Evolutionary conservation across 2,797 vertebrate genomes (phyloP), one percentile per base, ranked within the genome.

Genomic region (Acrocephalus scirpaceus): DNA sequence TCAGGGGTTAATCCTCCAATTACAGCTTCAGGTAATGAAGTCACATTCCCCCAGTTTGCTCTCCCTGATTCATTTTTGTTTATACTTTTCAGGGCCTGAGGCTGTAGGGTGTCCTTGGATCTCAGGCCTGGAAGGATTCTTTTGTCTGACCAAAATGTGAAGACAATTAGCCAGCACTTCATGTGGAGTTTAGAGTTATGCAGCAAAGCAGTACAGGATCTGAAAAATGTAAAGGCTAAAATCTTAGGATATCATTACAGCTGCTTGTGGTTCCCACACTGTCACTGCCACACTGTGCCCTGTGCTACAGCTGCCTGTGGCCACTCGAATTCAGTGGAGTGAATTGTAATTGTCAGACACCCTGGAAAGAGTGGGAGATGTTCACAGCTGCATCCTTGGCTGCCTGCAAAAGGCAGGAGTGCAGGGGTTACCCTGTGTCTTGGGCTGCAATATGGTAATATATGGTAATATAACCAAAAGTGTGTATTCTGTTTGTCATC

Each of bases 371-470:
- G 38, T 0, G 2, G 36, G 16, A 32, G 51, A 50, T 38, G 7
- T 1, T 61, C 10, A 7, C 5, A 65, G 50, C 22, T 73, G 30
- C 11, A 10, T 23, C 20, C 27, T 6, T 3, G 27, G 32, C 13
- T 47, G 48, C 20, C 2, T 73, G 61, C 57, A 23, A 7, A 45
- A 25, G 36, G 30, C n/a, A 77, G 32, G 34, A 36, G 23, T 7
- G 48, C 58, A 50, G 27, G 30, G 17, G 30, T 4, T 1, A 0
- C 7, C 14, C 34, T 42, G 40, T 42, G 40, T 42, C 40, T 42
- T 42, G 40, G 40, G 40, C 16, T 42, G 40, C 40, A 42, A 42
- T 42, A 42, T 42, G 40, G 38, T 38, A 38, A 38, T 38, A 38
- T 38, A 38, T 38, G 38, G 38, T 11, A 38, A 38, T 38, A 38